Evolutionary conservation across 2,797 vertebrate species (phyloP).

Genomic region (Aplochiton taeniatus): DNA sequence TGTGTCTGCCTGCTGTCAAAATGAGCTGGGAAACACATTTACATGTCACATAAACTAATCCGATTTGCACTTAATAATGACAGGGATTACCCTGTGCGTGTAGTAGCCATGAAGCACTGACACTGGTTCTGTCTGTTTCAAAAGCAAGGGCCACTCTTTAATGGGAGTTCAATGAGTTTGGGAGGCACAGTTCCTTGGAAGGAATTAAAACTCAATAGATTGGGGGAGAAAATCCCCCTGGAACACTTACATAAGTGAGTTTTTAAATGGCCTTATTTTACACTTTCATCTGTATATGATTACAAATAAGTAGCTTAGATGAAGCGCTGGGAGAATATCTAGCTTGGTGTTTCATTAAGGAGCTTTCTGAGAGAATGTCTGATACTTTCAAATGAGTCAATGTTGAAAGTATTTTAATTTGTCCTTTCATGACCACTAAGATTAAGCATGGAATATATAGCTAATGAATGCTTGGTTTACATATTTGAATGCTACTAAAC

Average conservation of each 20-base stretch:
- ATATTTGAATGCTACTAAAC: too few relatives aligned
- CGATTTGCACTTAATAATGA: slow-evolving; percentile 76
- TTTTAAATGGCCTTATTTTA: slow-evolving; percentile 43
- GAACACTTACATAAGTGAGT: slow-evolving; percentile 62
- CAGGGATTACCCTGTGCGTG: slow-evolving; percentile 72
- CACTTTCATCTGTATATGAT: slow-evolving; percentile 48
- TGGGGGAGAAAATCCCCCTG: slow-evolving; percentile 50
- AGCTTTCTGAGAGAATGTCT: too few relatives aligned
- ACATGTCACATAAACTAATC: slow-evolving; percentile 71
- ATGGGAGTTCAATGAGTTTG: slow-evolving; percentile 40
- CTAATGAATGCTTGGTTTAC: too few relatives aligned
- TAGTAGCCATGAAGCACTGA: slow-evolving; percentile 63
- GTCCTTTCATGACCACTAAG: too few relatives aligned
- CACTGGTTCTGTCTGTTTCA: slow-evolving; percentile 58
- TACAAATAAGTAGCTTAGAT: slow-evolving; percentile 54
- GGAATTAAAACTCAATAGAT: slow-evolving; percentile 59
- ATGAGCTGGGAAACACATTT: slow-evolving; percentile 62
- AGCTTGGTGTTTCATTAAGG: neutral
- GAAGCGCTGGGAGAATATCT: slow-evolving; percentile 49
- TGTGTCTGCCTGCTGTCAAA: slow-evolving; percentile 69
- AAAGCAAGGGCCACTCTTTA: slow-evolving; percentile 57
- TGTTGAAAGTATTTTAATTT: too few relatives aligned
- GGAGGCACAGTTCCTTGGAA: slow-evolving; percentile 55
- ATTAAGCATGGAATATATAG: too few relatives aligned
- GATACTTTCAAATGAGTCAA: too few relatives aligned